A percentile compares a stretch with the other conserved stretches of the same genome.
phyloP scores from a whole-genome alignment of 2,113 vertebrate species.

The Sterrhoptilus dennistouni region DNA sequence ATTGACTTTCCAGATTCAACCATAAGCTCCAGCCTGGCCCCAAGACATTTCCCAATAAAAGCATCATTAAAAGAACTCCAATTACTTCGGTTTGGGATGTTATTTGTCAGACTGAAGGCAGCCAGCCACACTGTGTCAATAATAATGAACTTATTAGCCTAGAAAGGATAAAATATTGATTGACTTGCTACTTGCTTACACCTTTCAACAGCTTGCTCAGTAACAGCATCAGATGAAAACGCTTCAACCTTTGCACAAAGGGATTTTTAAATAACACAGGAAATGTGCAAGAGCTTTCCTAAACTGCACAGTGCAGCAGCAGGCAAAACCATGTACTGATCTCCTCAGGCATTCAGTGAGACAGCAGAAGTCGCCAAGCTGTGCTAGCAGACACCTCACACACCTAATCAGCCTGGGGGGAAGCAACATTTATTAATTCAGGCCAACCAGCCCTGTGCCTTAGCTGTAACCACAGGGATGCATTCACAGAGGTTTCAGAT shows the following conservation, averaged over 20 bases:
- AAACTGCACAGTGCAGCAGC: neutral
- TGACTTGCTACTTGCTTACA: neutral
- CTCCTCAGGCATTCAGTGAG: accelerated
- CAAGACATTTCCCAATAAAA: neutral
- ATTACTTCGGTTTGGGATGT: neutral
- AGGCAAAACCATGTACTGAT: accelerated
- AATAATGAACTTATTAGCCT: neutral
- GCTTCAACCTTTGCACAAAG: neutral
- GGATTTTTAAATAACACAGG: neutral
- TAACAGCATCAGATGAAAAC: neutral
- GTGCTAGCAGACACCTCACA: neutral
- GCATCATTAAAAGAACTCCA: neutral
- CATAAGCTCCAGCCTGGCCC: neutral
- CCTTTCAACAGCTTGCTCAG: neutral
- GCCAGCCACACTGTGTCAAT: neutral
- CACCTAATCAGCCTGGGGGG: neutral
- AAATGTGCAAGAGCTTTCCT: neutral
- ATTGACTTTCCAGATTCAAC: neutral
- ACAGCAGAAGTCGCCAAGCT: accelerated
- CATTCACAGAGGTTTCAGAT: neutral
- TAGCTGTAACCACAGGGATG: neutral
- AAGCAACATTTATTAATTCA: neutral
- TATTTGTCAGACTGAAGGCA: neutral
- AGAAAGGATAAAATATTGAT: neutral
- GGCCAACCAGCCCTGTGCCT: neutral